Percentiles rank a stretch among this genome's conserved stretches.
These are phyloP conservation scores for Scaptomyza hsui DNA, from an alignment of 1,140 invertebrate genomes.

Conservation along the genomic window DNA sequence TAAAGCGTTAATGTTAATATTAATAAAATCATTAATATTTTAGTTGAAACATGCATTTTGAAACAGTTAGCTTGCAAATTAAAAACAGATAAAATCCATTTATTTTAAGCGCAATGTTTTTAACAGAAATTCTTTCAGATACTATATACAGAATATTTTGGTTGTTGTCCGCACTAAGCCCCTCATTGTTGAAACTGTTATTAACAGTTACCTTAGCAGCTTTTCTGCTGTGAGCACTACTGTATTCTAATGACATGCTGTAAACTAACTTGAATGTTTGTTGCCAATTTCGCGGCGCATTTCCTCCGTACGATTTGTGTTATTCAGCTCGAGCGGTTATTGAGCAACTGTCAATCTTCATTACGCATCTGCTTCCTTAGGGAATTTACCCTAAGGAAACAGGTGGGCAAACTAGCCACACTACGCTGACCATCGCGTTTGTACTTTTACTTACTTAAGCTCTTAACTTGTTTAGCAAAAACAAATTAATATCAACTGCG, in stretches of 20 bases:
- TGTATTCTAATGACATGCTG: no score
- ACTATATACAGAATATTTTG: constrained; percentile 16
- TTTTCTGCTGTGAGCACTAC: no score
- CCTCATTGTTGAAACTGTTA: constrained; percentile 44
- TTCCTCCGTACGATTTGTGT: constrained; percentile 78
- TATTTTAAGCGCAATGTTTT: constrained; percentile 14
- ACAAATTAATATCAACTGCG: no score
- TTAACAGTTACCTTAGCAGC: no score
- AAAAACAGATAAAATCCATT: no score
- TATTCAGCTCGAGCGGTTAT: constrained; percentile 64
- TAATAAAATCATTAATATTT: no score
- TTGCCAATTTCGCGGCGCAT: constrained; percentile 84
- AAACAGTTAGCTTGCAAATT: no score
- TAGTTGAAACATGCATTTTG: no score
- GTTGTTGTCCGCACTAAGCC: constrained; percentile 46
- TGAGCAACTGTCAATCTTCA: constrained; percentile 79
- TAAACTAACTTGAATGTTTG: constrained; percentile 84
- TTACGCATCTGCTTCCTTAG: constrained; percentile 80
- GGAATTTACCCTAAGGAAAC: constrained; percentile 83
- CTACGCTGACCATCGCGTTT: constrained; percentile 84
- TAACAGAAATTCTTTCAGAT: constrained; percentile 1
- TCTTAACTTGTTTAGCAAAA: no score
- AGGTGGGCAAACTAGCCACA: constrained; percentile 84
- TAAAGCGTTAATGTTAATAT: no score
- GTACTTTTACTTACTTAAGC: no score